phyloP scores from a whole-genome alignment of 2,888 invertebrate genomes.

The Andrena minutula region DNA sequence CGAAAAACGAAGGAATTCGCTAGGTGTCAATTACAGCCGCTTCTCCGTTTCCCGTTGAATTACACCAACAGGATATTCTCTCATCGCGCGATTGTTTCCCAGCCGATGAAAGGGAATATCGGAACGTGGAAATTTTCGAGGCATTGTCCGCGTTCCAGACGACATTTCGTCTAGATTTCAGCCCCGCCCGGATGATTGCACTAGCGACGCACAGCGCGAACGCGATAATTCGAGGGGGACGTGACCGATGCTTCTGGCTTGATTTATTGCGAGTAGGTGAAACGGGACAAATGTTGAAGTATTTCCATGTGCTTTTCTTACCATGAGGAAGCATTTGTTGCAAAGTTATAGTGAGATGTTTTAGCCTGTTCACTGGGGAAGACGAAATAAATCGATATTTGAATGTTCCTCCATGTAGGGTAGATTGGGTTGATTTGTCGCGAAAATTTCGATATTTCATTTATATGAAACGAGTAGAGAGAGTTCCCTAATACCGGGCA shows the following conservation, averaged over 20 bases:
- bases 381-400: too few species aligned
- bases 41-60: conserved; percentile 35
- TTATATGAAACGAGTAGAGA: too few species aligned
- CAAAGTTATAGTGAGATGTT: too few species aligned
- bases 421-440: too few species aligned
- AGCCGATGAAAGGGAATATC: neutral
- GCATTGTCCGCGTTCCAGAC: neutral
- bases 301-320: neutral
- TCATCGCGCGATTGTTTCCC: neutral
- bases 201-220: neutral
- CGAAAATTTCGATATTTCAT: too few species aligned
- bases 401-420: too few species aligned
- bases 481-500: too few species aligned
- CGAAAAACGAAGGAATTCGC: conserved; percentile 36
- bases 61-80: conserved; percentile 26
- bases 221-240: neutral
- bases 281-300: neutral
- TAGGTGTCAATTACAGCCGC: conserved; percentile 41
- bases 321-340: too few species aligned
- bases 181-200: neutral
- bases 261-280: neutral
- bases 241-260: neutral
- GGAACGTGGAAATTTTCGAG: conserved; percentile 10
- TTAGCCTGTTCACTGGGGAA: too few species aligned
- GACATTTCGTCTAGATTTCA: conserved; percentile 11